These are phyloP conservation scores for Promerops cafer DNA, from an alignment of 2,113 vertebrate genomes.

Conservation along the genomic window DNA sequence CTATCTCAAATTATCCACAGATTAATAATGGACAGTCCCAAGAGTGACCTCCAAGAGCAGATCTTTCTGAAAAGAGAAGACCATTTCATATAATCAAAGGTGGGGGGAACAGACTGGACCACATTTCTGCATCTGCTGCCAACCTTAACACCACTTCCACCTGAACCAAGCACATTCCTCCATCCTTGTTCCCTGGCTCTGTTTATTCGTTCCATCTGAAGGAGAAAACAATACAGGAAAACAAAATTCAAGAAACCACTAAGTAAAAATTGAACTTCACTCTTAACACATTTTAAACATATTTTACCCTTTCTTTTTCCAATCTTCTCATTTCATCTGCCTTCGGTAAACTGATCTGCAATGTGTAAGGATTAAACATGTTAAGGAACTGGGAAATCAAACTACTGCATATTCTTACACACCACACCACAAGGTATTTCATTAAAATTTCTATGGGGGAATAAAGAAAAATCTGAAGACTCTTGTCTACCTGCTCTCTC, in stretches of 20 bases:
- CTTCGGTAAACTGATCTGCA: conserved; percentile 84
- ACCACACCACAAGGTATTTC: neutral
- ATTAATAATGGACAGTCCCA: neutral
- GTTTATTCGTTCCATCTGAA: conserved; percentile 90
- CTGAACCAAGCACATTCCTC: conserved; percentile 87
- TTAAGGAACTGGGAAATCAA: neutral
- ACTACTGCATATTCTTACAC: neutral
- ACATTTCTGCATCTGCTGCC: conserved; percentile 47
- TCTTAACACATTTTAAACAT: neutral
- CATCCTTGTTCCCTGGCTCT: conserved; percentile 96
- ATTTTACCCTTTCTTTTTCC: conserved; percentile 88
- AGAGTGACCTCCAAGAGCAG: neutral
- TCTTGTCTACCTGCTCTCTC: conserved; percentile 83
- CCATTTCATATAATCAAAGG: neutral
- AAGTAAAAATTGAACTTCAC: neutral
- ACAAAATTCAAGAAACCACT: conserved; percentile 56
- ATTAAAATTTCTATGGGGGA: neutral
- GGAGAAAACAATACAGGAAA: conserved; percentile 58
- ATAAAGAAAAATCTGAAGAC: neutral
- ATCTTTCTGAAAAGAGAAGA: conserved; percentile 8
- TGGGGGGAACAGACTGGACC: neutral
- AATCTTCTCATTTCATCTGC: conserved; percentile 85
- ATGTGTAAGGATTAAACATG: conserved; percentile 26
- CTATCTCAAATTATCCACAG: neutral
- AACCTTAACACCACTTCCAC: conserved; percentile 84